These are phyloP conservation scores for Caenorhabditis latens DNA, from an alignment of 1,140 invertebrate species.

Conservation along the genomic window DNA sequence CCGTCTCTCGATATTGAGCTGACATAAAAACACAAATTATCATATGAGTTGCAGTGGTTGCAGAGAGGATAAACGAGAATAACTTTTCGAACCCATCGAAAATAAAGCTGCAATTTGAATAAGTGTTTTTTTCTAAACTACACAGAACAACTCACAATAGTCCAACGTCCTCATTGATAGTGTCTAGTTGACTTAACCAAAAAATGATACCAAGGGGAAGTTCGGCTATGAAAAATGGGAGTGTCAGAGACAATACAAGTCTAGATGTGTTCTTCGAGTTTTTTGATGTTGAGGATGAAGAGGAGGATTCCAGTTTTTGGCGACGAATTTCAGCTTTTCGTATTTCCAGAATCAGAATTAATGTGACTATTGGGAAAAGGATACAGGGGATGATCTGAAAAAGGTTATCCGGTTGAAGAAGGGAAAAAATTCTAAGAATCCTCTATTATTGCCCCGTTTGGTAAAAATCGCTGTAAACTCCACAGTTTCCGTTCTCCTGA, in stretches of 20 bases:
- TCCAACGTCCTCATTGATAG: too few relatives aligned
- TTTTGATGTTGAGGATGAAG: neutral
- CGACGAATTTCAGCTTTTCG: neutral
- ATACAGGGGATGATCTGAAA: neutral
- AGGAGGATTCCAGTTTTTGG: neutral
- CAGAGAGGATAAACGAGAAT: neutral
- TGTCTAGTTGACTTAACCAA: too few relatives aligned
- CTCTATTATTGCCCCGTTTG: too few relatives aligned
- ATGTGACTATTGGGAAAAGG: neutral
- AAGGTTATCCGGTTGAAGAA: too few relatives aligned
- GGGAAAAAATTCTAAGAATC: too few relatives aligned
- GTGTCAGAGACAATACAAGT: neutral
- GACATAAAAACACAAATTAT: neutral
- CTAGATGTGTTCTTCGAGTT: neutral
- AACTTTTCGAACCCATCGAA: neutral
- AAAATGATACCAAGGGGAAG: neutral
- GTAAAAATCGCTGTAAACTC: too few relatives aligned
- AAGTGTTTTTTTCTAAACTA: too few relatives aligned
- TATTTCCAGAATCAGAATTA: neutral
- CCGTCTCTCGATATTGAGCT: neutral
- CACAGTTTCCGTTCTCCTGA: too few relatives aligned
- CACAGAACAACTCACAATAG: too few relatives aligned
- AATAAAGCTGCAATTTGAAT: neutral
- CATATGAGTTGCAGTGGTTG: neutral
- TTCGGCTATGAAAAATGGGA: neutral